Percentiles rank a stretch among this genome's conserved stretches.
Conservation (phyloP, 64 coral and sea anemone species). For the Montipora capricornis region DNA sequence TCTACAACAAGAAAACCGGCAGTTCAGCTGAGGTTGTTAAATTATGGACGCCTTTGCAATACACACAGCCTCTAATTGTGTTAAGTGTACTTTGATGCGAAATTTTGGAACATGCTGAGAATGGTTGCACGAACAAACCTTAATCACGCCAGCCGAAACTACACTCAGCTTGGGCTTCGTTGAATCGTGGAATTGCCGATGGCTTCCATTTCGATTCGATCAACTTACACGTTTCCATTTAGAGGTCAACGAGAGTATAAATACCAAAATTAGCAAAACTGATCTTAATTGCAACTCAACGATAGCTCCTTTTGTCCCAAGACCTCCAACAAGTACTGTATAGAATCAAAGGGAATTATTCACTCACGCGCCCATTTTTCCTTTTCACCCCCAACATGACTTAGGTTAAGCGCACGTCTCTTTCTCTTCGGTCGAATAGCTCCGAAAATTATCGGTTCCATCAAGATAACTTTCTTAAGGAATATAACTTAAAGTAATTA, state of each 20-base stretch:
- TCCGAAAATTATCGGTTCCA: neutral
- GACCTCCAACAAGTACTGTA: neutral
- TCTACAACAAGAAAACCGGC: neutral
- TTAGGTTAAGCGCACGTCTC: constrained; percentile 8
- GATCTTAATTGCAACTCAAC: neutral
- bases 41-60: constrained; percentile 16
- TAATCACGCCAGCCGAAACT: neutral
- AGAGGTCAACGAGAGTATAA: neutral
- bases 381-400: neutral
- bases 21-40: constrained; percentile 17
- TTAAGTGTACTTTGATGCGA: constrained; percentile 10
- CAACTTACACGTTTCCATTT: neutral
- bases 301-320: neutral
- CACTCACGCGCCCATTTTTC: constrained; percentile 5
- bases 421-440: neutral
- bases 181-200: neutral
- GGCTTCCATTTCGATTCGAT: neutral
- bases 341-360: constrained; percentile 37
- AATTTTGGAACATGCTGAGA: constrained; percentile 1
- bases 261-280: neutral
- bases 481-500: neutral
- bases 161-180: neutral
- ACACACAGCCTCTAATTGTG: neutral
- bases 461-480: neutral
- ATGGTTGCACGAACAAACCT: neutral